These are phyloP conservation scores for Gobius niger DNA, from an alignment of 2,113 vertebrate species.

Conservation along the genomic window DNA sequence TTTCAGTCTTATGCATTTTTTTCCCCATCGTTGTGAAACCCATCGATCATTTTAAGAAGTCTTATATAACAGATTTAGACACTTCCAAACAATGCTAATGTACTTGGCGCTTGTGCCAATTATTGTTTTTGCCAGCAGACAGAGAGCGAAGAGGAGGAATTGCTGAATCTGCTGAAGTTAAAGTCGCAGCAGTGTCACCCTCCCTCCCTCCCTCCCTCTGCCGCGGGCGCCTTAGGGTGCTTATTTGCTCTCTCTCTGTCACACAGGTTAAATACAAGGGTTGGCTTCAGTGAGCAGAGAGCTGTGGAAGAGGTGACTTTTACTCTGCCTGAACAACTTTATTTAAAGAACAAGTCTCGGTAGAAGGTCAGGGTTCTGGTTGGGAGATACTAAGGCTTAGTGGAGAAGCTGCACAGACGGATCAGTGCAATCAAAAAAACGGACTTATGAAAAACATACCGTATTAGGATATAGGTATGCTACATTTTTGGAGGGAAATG, in stretches of 20 bases:
- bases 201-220: neutral
- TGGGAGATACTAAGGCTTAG: neutral
- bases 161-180: slow-evolving; percentile 6
- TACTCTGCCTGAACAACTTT: neutral
- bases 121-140: neutral
- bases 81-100: neutral
- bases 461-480: neutral
- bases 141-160: neutral
- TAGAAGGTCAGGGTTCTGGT: neutral
- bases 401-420: neutral
- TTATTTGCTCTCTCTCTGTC: neutral
- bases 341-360: slow-evolving; percentile 1
- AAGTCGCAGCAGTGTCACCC: neutral
- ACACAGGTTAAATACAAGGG: slow-evolving; percentile 9
- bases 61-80: too few relatives aligned
- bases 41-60: too few relatives aligned
- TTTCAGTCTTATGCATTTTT: too few relatives aligned
- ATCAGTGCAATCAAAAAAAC: neutral
- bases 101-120: neutral
- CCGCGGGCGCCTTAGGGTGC: neutral
- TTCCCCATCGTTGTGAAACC: too few relatives aligned
- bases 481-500: too few relatives aligned
- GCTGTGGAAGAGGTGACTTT: neutral
- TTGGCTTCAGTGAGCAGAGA: neutral
- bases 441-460: neutral